These are phyloP conservation scores for Campopleginae sp. DNA, from an alignment of 2,888 invertebrate genomes.

Conservation along the genomic window DNA sequence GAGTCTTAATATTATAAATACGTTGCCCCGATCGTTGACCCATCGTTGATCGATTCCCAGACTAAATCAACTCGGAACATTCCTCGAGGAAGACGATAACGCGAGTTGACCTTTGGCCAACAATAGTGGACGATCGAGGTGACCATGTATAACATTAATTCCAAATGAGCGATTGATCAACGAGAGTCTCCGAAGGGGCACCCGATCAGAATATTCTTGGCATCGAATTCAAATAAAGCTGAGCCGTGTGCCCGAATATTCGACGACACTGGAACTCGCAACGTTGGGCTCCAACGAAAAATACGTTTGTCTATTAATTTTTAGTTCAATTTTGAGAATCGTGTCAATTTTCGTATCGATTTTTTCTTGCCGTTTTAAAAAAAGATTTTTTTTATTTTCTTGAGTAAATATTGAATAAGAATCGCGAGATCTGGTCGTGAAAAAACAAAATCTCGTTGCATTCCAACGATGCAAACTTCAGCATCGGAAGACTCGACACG, in stretches of 20 bases:
- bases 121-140: slow-evolving; percentile 30
- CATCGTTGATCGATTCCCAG: background rate
- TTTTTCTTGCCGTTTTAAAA: too few relatives aligned
- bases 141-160: slow-evolving; percentile 35
- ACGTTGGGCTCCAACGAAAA: too few relatives aligned
- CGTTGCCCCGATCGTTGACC: background rate
- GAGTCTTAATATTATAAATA: background rate
- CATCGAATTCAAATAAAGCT: slow-evolving; percentile 12
- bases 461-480: too few relatives aligned
- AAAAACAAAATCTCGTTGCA: too few relatives aligned
- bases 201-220: slow-evolving; percentile 25
- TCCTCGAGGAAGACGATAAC: background rate
- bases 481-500: background rate
- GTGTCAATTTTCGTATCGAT: too few relatives aligned
- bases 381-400: too few relatives aligned
- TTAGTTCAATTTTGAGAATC: too few relatives aligned
- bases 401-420: too few relatives aligned
- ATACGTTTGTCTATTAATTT: too few relatives aligned
- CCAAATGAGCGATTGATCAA: slow-evolving; percentile 7
- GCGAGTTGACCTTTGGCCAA: slow-evolving; percentile 31
- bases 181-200: slow-evolving; percentile 1
- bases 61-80: background rate
- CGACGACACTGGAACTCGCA: too few relatives aligned
- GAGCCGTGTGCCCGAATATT: background rate
- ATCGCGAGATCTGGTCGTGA: too few relatives aligned